These are phyloP conservation scores for Anableps anableps DNA, from an alignment of 2,797 vertebrate genomes.

Conservation along the genomic window DNA sequence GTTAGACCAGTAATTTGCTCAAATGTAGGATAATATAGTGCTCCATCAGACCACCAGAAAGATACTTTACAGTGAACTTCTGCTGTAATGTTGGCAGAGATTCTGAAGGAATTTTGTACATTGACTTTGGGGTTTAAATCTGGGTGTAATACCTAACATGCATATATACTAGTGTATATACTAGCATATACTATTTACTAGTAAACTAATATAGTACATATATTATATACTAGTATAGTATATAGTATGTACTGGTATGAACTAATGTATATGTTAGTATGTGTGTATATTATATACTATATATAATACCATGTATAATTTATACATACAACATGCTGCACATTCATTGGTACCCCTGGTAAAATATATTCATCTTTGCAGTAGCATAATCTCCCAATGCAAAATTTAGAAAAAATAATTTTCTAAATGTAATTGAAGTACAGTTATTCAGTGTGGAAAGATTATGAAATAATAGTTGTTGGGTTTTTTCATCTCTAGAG, in stretches of 20 bases:
- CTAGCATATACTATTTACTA: neutral
- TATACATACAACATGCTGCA: neutral
- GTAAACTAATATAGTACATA: neutral
- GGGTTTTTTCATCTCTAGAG: neutral
- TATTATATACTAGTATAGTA: neutral
- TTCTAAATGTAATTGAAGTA: neutral
- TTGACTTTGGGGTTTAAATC: slow-evolving; percentile 10
- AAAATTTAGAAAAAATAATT: neutral
- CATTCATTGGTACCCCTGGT: neutral
- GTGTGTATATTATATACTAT: too few relatives aligned
- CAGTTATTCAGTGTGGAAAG: neutral
- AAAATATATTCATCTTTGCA: neutral
- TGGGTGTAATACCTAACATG: slow-evolving; percentile 2
- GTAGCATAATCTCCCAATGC: neutral
- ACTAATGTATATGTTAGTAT: too few relatives aligned
- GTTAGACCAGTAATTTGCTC: slow-evolving; percentile 37
- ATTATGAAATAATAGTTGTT: neutral
- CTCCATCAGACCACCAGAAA: slow-evolving; percentile 12
- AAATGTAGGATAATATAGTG: slow-evolving; percentile 32
- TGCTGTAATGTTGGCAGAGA: slow-evolving; percentile 13
- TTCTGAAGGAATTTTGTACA: slow-evolving; percentile 31
- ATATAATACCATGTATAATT: neutral
- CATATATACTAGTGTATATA: neutral
- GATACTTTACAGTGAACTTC: slow-evolving; percentile 8
- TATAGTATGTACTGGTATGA: too few relatives aligned